Evolutionary conservation across 1,140 invertebrate genomes (phyloP), one percentile per base, ranked within the genome.

Genomic region (Gryon sp.): DNA sequence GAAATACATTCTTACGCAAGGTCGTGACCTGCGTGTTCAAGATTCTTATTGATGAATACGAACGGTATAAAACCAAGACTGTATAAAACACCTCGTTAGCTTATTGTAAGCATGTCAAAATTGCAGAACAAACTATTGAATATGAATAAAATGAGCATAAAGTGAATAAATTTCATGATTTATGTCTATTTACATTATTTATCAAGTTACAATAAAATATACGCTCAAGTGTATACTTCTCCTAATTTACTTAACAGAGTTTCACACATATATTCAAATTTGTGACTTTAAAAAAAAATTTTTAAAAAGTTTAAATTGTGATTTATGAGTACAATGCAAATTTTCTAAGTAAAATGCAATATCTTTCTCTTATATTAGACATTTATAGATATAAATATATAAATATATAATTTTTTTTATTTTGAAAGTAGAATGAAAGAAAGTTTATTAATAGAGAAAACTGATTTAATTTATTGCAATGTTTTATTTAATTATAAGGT

Each of bases 31-130:
- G 57, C 52, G 66, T 69, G 73, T 76, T 79, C 55, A 75, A 79
- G 62, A 68, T 68, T 65, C 68, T 24, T 53, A 74, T 79, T 69
- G 70, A 79, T 79, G 77, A 79, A 68, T 70, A 69, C 50, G 62
- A 36, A 68, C 63, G 68, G 68, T 73, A 73, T 63, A 72, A 46
- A 72, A 62, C 43, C 68, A 48, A 79, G 73, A 69, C 62, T 65
- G 55, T 62, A 76, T 73, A 76, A 68, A 60, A 76, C 77, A 66
- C 72, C 66, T 79, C 77, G 77, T 79, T 79, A 79, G 73, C 72
- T 76, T 40, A 79, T 79, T 79, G 72, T 76, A 22, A 50, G 16
- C 66, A 48, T 24, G 77, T 79, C 77, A 70, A 48, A 73, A 55
- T 63, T 36, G 52, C 77, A 63, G 57, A 69, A 76, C 72, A 73